Evolutionary conservation across 2,113 vertebrate genomes (phyloP).

Genomic region (Elgaria multicarinata): DNA sequence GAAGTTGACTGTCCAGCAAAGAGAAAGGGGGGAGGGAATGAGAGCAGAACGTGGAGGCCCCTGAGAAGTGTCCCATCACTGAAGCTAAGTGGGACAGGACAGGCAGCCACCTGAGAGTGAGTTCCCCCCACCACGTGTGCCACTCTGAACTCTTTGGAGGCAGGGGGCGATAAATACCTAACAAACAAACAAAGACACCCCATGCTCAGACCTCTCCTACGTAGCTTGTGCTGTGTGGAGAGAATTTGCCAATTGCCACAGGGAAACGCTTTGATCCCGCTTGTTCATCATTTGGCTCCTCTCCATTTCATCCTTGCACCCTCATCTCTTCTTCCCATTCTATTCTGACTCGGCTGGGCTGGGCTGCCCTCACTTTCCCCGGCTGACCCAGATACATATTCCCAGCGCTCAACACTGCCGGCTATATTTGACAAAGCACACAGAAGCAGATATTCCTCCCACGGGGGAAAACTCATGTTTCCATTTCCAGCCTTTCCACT

Average conservation of each 20-base stretch:
- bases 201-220: no score
- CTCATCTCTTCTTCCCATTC: background rate
- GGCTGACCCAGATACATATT: background rate
- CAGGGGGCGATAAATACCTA: background rate
- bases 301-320: background rate
- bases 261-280: background rate
- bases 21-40: background rate
- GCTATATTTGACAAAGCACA: background rate
- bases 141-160: background rate
- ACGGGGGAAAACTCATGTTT: no score
- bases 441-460: background rate
- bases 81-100: background rate
- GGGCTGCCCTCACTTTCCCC: background rate
- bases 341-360: background rate
- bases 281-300: background rate
- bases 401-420: background rate
- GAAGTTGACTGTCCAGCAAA: slow-evolving; percentile 77
- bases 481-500: background rate
- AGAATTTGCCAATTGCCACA: background rate
- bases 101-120: background rate
- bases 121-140: background rate
- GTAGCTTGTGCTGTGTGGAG: background rate
- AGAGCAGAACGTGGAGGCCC: background rate
- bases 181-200: background rate
- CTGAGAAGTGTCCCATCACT: background rate